Base-by-base conservation (phyloP, 2,113 vertebrate species). In the Poecilia latipinna region DNA sequence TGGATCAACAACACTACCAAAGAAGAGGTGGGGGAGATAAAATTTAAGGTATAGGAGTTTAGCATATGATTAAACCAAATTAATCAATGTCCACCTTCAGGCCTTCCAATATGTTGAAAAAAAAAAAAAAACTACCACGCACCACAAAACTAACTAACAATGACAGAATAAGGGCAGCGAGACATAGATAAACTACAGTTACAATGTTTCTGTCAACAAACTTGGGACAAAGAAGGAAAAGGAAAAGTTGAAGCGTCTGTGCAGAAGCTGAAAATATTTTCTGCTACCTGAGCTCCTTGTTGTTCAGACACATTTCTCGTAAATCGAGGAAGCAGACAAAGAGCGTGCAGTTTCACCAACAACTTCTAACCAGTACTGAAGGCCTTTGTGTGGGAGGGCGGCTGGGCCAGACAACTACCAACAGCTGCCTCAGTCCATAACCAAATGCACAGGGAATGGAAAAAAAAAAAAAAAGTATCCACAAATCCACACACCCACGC, bases 361-460 rank as follows among this genome's bases (percentile, higher is more conserved):
- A 79, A 65, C 83, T 72, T 78, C 86, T 85, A 83, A 92, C 90
- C 90, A 86, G 32, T 8, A 90, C 91, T 86, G 86, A 90, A 89
- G 90, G 79, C 82, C 91, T 85, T 85, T 94, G 91, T 93, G 89
- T 92, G 89, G 85, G 91, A 90, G 84, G 85, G 77, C 66, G 83
- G 77, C 88, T 80, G 88, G 82, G 83, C 81, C 67, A 89, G 90
- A 93, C 62, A 71, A 86, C 85, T 85, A 89, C 79, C 86, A 89
- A 91, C 93, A 94, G 93, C 92, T 94, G 93, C 90, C 90, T 80
- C 71, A 65, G 88, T 87, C 80, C 87, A 85, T 85, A 90, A 85
- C 69, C 78, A 85, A 86, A 82, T 65, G 69, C 74, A 76, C 61
- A 70, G 13, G 22, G n/a, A 5, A 54, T 57, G 62, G 4, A 35